Evolutionary conservation across 2,113 vertebrate species (phyloP), one percentile per base, ranked within the genome.

Genomic region (Sturnus vulgaris): DNA sequence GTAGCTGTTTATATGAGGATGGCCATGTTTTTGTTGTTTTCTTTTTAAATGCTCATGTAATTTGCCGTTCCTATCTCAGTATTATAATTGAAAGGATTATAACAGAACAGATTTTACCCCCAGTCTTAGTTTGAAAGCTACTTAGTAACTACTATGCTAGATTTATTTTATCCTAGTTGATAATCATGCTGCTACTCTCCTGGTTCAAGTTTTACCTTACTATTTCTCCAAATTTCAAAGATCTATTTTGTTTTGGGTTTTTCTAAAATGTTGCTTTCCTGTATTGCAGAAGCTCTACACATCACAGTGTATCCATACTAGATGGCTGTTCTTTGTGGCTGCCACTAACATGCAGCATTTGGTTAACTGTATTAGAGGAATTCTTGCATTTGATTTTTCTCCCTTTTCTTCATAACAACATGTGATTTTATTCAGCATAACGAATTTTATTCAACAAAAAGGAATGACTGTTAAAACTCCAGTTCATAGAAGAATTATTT

Each of bases 151-250:
- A 22, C 15, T 6, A 18, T n/a, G 14, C 6, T 75, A 65, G 30
- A 68, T 82, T 82, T 76, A 23, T 76, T 90, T 92, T 55, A 47
- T 69, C 5, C 46, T 37, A 20, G 25, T 47, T 82, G 49, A 64
- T 23, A 71, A n/a, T 25, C 30, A 37, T 49, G 19, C 11, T 2
- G 3, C 25, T 83, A 24, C 21, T 73, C 37, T 68, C 17, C 18
- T 66, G 21, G 52, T 55, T 83, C 28, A 73, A 64, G 11, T 66
- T 90, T 65, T 88, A 61, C 22, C 44, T 73, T 44, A 10, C 11
- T 77, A 1, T 12, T 35, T 59, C 40, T 79, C 56, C 25, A 66
- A 60, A 73, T 57, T 11, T 37, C 19, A 76, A 87, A 98, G 96
- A 97, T 49, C 47, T 88, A 31, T 12, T 33, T 76, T 85, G 28